Conservation (phyloP, 2,797 vertebrate genomes). For the Acomys russatus region DNA sequence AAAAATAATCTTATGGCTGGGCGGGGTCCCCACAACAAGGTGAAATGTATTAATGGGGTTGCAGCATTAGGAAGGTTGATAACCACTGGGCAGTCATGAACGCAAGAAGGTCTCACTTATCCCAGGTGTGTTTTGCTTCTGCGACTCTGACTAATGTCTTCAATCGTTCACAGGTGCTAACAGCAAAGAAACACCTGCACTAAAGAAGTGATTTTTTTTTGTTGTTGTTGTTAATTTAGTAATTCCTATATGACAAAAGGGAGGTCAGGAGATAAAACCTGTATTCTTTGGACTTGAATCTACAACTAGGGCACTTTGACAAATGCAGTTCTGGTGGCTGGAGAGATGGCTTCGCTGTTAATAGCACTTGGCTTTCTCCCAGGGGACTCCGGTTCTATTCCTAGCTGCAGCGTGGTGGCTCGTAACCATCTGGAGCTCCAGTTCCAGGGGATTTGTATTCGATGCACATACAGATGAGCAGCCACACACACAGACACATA, state of each 20-base stretch:
- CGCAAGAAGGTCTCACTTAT: not conserved
- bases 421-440: not conserved
- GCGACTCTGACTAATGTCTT: not conserved
- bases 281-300: not conserved
- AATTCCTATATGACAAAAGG: not conserved
- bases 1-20: not conserved
- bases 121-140: not conserved
- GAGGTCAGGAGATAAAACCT: not conserved
- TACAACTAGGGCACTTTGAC: not conserved
- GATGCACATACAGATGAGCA: not conserved
- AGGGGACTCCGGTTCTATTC: not conserved
- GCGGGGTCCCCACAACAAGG: not conserved
- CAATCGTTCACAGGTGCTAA: not conserved
- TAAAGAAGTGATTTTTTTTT: not conserved
- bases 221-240: not conserved
- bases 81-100: not conserved
- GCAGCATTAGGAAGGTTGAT: not conserved
- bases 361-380: not conserved
- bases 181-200: not conserved
- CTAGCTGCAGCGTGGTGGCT: not conserved
- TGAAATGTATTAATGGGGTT: not conserved
- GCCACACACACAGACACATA: not conserved
- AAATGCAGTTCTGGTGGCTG: not conserved
- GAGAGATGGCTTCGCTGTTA: not conserved
- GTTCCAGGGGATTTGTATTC: not conserved